Percentiles rank a stretch among this genome's conserved stretches.
Evolutionary conservation across 2,888 invertebrate species (phyloP).

Genomic region (Brachypalpus laphriformis): DNA sequence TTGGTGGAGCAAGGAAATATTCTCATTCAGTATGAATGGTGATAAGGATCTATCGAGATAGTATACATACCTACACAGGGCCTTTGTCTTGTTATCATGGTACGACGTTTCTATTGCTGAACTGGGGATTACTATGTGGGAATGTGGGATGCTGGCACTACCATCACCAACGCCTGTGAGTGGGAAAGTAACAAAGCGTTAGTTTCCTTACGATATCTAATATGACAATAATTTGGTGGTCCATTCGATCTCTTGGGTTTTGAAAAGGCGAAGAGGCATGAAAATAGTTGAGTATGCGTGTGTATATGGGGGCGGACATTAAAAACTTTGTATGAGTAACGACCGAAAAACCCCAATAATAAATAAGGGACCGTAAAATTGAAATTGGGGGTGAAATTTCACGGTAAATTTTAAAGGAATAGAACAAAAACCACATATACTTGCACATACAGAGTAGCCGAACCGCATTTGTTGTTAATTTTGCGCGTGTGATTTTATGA

Average conservation of each 20-base stretch:
- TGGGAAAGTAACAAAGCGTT: constrained; percentile 18
- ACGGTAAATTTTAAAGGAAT: constrained; percentile 9
- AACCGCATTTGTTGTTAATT: constrained; percentile 45
- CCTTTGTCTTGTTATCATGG: constrained; percentile 48
- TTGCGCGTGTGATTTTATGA: constrained; percentile 61
- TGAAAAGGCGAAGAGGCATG: constrained; percentile 16
- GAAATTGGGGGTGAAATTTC: constrained; percentile 55
- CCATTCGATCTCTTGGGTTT: constrained; percentile 30
- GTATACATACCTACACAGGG: constrained; percentile 2
- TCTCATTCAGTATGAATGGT: neutral
- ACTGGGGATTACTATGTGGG: constrained; percentile 38
- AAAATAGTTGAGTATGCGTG: constrained; percentile 16
- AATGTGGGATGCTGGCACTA: constrained; percentile 21
- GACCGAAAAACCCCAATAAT: constrained; percentile 43
- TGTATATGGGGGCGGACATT: constrained; percentile 23
- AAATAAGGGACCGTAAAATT: constrained; percentile 47
- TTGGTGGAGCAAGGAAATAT: constrained; percentile 47
- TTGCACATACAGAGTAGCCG: neutral
- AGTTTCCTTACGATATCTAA: constrained; percentile 49
- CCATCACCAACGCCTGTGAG: constrained; percentile 20
- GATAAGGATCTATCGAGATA: constrained; percentile 24
- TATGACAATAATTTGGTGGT: constrained; percentile 67
- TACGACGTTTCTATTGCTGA: constrained; percentile 51
- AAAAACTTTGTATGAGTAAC: constrained; percentile 63
- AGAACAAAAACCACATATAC: neutral